Percentiles rank a stretch among this genome's conserved stretches.
Conservation (phyloP, 2,113 vertebrate species). For the Xenopus laevis region DNA sequence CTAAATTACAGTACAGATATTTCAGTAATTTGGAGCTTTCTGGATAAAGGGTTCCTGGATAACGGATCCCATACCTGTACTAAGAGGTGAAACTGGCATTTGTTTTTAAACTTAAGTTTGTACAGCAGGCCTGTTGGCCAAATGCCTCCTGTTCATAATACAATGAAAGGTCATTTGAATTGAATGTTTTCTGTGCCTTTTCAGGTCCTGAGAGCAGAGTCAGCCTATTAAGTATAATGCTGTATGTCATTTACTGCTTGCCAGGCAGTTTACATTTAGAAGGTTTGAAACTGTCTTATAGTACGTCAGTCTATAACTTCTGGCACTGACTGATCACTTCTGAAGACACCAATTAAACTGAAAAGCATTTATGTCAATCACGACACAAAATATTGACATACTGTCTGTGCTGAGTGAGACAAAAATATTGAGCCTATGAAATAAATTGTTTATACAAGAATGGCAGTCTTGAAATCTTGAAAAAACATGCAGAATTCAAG, state of each 20-base stretch:
- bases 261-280: slow-evolving; percentile 29
- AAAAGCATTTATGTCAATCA: slow-evolving; percentile 24
- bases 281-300: slow-evolving; percentile 15
- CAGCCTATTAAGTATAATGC: slow-evolving; percentile 4
- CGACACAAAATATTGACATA: neutral
- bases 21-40: no score
- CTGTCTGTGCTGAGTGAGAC: neutral
- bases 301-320: slow-evolving; percentile 34
- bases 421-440: neutral
- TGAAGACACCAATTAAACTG: slow-evolving; percentile 16
- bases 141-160: no score
- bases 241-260: slow-evolving; percentile 25
- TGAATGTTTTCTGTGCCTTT: no score
- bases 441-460: neutral
- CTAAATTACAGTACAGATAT: no score
- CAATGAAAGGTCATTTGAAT: no score
- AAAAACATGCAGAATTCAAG: no score
- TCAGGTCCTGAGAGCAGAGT: no score
- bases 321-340: slow-evolving; percentile 22
- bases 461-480: neutral
- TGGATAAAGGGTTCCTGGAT: no score
- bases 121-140: no score
- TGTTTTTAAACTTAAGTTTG: no score
- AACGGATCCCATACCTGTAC: no score
- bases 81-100: no score